Percentiles rank a stretch among this genome's conserved stretches.
Conservation (phyloP, 2,797 vertebrate genomes). For the Gymnothorax reevesii region DNA sequence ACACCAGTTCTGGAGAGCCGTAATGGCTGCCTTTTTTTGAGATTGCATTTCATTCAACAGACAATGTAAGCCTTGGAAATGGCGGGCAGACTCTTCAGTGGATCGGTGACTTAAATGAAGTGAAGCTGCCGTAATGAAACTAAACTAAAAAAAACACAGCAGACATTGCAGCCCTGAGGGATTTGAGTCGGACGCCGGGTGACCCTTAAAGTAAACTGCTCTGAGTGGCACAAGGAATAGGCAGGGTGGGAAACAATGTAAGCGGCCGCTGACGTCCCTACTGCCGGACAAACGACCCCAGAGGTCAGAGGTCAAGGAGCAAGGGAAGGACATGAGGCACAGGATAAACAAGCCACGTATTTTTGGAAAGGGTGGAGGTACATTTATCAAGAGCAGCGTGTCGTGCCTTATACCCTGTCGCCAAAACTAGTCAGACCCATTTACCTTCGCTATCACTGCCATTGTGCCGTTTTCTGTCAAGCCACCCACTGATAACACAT, state of each 20-base stretch:
- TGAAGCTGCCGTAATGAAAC: too few relatives aligned
- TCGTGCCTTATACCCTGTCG: not conserved
- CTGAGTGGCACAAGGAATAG: not conserved
- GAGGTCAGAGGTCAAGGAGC: not conserved
- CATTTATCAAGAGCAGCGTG: not conserved
- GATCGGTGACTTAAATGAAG: too few relatives aligned
- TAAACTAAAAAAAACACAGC: too few relatives aligned
- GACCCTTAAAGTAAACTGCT: not conserved
- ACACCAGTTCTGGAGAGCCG: too few relatives aligned
- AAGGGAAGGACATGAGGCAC: not conserved
- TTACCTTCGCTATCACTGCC: not conserved
- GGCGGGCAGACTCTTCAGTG: too few relatives aligned
- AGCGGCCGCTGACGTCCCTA: not conserved
- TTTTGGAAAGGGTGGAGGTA: not conserved
- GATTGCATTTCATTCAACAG: too few relatives aligned
- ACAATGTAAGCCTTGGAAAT: too few relatives aligned
- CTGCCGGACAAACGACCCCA: not conserved
- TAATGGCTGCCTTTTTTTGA: too few relatives aligned
- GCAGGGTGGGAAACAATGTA: not conserved
- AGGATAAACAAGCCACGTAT: not conserved
- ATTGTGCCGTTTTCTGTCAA: not conserved
- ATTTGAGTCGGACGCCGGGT: too few relatives aligned
- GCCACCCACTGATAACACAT: not conserved
- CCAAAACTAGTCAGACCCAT: not conserved
- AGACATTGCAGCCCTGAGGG: too few relatives aligned